These are phyloP conservation scores for Streblospio benedicti DNA, from an alignment of 1,140 invertebrate genomes.

Conservation along the genomic window DNA sequence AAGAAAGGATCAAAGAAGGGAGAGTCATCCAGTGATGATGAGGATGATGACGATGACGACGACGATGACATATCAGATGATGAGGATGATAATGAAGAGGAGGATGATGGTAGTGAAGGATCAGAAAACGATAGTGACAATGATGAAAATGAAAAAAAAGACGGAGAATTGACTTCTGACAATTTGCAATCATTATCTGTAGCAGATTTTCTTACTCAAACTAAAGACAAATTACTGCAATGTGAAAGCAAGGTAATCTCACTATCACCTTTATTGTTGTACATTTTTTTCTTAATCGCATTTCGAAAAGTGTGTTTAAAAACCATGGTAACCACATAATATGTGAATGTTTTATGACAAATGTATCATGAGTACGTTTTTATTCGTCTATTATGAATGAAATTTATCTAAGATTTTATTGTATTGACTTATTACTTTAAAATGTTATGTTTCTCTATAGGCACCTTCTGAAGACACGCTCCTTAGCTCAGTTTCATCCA, in stretches of 20 bases:
- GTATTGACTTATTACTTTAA: no score
- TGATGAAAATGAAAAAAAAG: not conserved
- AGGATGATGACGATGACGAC: constrained; percentile 26
- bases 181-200: no score
- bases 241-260: not conserved
- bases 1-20: not conserved
- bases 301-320: no score
- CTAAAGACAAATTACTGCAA: not conserved
- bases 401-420: no score
- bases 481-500: constrained; percentile 12
- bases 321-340: no score
- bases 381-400: no score
- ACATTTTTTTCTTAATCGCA: no score
- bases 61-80: constrained; percentile 21
- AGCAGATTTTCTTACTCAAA: no score
- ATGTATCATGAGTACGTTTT: no score
- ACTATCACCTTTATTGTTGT: constrained; percentile 11
- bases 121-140: constrained; percentile 10
- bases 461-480: constrained; percentile 8
- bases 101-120: not conserved
- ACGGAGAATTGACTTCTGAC: no score
- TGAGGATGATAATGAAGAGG: constrained; percentile 8
- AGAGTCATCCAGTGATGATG: constrained; percentile 4
- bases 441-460: not conserved
- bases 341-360: no score